phyloP scores from a whole-genome alignment of 1,140 invertebrate species.

The Hermetia illucens region DNA sequence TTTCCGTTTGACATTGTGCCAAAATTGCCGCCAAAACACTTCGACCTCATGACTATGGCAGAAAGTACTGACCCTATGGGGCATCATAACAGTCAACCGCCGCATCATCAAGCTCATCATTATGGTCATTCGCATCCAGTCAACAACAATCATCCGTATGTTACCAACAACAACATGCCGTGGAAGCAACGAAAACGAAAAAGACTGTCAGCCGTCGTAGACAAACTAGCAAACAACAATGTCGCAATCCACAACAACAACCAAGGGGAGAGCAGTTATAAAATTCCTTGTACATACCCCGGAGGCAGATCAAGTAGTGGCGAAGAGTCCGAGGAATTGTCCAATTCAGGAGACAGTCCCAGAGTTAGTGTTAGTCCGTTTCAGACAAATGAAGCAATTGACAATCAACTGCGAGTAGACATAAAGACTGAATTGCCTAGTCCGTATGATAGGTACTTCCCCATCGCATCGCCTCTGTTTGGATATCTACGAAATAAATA shows the following conservation, averaged over 20 bases:
- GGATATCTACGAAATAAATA: constrained; percentile 60
- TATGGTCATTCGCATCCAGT: constrained; percentile 18
- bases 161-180: constrained; percentile 45
- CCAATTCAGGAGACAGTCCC: constrained; percentile 21
- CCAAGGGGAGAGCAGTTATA: constrained; percentile 10
- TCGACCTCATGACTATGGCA: constrained; percentile 32
- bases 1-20: no score
- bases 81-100: constrained; percentile 23
- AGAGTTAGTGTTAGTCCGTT: constrained; percentile 26
- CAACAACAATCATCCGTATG: constrained; percentile 41
- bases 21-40: background rate
- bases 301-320: constrained; percentile 10
- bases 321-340: constrained; percentile 22
- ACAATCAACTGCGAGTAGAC: constrained; percentile 35
- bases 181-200: constrained; percentile 52
- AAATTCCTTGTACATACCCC: no score
- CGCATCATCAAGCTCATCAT: constrained; percentile 17
- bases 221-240: constrained; percentile 43
- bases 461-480: constrained; percentile 48
- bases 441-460: constrained; percentile 40
- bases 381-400: constrained; percentile 24
- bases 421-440: constrained; percentile 33
- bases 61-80: constrained; percentile 32
- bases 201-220: constrained; percentile 57
- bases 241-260: constrained; percentile 17